Evolutionary conservation across 2,113 vertebrate genomes (phyloP).

Genomic region (Myotis lucifugus): DNA sequence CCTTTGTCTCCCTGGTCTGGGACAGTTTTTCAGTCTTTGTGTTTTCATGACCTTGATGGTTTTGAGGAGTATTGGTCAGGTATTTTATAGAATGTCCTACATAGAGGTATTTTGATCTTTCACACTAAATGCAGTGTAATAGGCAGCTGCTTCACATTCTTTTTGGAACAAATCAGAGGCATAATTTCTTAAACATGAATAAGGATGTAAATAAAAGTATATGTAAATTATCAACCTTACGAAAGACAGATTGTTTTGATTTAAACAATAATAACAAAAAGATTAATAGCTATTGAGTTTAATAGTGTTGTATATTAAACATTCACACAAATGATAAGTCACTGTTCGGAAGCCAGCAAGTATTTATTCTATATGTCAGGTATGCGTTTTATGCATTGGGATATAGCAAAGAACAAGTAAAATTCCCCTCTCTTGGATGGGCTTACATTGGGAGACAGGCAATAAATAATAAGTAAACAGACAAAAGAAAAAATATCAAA

Average conservation of each 20-base stretch:
- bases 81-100: background rate
- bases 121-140: background rate
- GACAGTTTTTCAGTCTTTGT: background rate
- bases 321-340: background rate
- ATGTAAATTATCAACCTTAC: background rate
- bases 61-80: background rate
- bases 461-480: background rate
- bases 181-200: background rate
- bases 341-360: background rate
- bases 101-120: constrained; percentile 4
- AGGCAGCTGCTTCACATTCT: background rate
- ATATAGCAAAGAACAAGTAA: background rate
- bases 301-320: background rate
- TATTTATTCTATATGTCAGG: background rate
- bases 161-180: background rate
- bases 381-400: background rate
- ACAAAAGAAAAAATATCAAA: background rate
- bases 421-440: background rate
- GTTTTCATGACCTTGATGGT: background rate
- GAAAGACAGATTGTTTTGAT: background rate
- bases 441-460: background rate
- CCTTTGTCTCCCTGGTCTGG: background rate
- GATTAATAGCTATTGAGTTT: background rate
- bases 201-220: background rate
- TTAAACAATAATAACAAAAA: background rate